phyloP scores from a whole-genome alignment of 2,888 invertebrate genomes.

The Argyresthia goedartella region DNA sequence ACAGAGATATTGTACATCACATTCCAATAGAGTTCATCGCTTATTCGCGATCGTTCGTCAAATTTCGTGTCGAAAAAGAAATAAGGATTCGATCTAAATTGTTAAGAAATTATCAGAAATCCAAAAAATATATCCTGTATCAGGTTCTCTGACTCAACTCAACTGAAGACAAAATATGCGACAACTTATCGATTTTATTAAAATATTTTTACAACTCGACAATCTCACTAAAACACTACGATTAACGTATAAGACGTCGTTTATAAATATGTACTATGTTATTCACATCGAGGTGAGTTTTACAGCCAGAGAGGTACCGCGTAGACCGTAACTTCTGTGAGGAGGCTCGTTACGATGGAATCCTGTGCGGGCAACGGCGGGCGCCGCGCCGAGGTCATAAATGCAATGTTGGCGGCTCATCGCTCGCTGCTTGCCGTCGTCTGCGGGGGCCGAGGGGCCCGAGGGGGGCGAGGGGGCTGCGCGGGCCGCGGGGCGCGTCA shows the following conservation, averaged over 20 bases:
- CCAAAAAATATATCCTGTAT: slow-evolving; percentile 32
- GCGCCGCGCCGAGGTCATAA: slow-evolving; percentile 28
- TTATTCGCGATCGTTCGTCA: slow-evolving; percentile 17
- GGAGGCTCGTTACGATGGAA: slow-evolving; percentile 35
- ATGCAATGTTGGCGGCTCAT: slow-evolving; percentile 32
- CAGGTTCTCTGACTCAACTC: slow-evolving; percentile 36
- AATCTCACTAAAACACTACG: slow-evolving; percentile 53
- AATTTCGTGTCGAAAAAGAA: slow-evolving; percentile 36
- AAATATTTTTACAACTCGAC: slow-evolving; percentile 49
- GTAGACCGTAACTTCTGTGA: slow-evolving; percentile 42
- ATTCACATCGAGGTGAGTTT: slow-evolving; percentile 45
- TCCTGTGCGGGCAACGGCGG: slow-evolving; percentile 24
- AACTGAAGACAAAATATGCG: slow-evolving; percentile 31
- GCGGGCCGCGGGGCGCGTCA: slow-evolving; percentile 46
- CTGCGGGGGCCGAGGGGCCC: slow-evolving; percentile 14
- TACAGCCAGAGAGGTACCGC: slow-evolving; percentile 63
- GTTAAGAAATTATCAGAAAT: slow-evolving; percentile 23
- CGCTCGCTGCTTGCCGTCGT: slow-evolving; percentile 10
- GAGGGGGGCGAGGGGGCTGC: slow-evolving; percentile 12
- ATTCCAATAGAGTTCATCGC: background rate
- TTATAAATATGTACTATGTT: slow-evolving; percentile 54
- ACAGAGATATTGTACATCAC: slow-evolving; percentile 40
- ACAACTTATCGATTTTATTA: slow-evolving; percentile 19
- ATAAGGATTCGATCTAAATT: slow-evolving; percentile 37
- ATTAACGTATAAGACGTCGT: slow-evolving; percentile 25